Evolutionary conservation across 2,113 vertebrate genomes (phyloP), one percentile per base, ranked within the genome.

Genomic region (Melanostigma gelatinosum): DNA sequence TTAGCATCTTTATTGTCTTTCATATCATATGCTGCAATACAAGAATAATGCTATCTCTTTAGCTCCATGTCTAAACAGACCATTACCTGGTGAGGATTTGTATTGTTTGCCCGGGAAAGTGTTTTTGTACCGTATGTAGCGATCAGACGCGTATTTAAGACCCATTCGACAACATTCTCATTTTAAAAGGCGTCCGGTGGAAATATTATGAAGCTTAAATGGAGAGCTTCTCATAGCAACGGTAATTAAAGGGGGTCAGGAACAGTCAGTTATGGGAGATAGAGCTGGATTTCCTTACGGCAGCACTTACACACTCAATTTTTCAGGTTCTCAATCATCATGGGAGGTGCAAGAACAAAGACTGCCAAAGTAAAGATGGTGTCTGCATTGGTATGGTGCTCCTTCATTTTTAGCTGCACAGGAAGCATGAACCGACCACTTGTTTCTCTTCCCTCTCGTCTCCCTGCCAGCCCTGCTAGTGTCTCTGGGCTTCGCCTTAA

Each of bases 401-500:
- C 38, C 38, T 72, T 75, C 38, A 76, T 68, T 83, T 85, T 54
- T 29, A 71, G 61, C 60, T 36, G 8, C 55, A 54, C 13, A 55
- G 58, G 42, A 50, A 71, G 75, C 60, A 72, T 79, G 54, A 86
- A 79, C 66, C 46, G 34, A 20, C n/a, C 54, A 75, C 69, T 85
- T 83, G 44, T 81, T 36, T 75, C 62, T 82, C 40, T 60, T 34
- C 64, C 69, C 48, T 61, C 57, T 40, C 18, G 22, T 79, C 67
- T 72, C 54, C 46, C 62, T 75, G 86, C 69, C 42, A 71, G 44
- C 74, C 44, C 77, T 48, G 74, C 65, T 50, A 42, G 42, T 66
- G 66, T 87, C 82, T 83, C 34, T 67, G 60, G 83, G 83, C 69
- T 87, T 55, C 60, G 86, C 57, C 60, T 27, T 60, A 18, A 61